These are phyloP conservation scores for Laupala kohalensis DNA, from an alignment of 1,140 invertebrate species.

Conservation along the genomic window DNA sequence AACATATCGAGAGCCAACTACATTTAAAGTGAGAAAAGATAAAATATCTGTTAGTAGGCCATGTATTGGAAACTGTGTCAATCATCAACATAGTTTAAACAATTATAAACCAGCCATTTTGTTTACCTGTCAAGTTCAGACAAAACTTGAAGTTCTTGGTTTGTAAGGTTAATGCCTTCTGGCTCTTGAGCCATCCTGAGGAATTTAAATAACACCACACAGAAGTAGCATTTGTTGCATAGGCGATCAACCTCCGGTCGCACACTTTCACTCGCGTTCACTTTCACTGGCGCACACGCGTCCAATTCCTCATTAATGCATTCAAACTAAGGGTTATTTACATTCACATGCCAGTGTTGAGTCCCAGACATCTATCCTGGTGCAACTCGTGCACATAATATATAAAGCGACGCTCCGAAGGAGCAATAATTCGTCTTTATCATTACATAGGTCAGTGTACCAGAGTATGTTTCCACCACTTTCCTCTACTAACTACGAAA, in stretches of 20 bases:
- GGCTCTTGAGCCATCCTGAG: conserved; percentile 20
- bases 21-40: too few species aligned
- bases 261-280: conserved; percentile 12
- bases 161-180: conserved; percentile 43
- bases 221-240: conserved; percentile 4
- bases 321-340: too few species aligned
- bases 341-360: too few species aligned
- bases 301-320: neutral
- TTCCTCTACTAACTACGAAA: too few species aligned
- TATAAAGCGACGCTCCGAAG: too few species aligned
- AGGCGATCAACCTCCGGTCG: neutral
- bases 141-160: conserved; percentile 63
- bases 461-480: neutral
- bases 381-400: too few species aligned
- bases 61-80: too few species aligned
- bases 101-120: conserved; percentile 2
- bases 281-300: conserved; percentile 4
- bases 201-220: neutral
- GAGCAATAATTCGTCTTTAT: neutral
- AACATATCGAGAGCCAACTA: too few species aligned
- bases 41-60: too few species aligned
- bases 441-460: neutral
- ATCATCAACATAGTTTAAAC: too few species aligned
- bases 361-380: too few species aligned
- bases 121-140: conserved; percentile 73